A percentile compares a stretch with the other conserved stretches of the same genome.
Evolutionary conservation across 2,888 invertebrate species (phyloP).

Genomic region (Myathropa florea): DNA sequence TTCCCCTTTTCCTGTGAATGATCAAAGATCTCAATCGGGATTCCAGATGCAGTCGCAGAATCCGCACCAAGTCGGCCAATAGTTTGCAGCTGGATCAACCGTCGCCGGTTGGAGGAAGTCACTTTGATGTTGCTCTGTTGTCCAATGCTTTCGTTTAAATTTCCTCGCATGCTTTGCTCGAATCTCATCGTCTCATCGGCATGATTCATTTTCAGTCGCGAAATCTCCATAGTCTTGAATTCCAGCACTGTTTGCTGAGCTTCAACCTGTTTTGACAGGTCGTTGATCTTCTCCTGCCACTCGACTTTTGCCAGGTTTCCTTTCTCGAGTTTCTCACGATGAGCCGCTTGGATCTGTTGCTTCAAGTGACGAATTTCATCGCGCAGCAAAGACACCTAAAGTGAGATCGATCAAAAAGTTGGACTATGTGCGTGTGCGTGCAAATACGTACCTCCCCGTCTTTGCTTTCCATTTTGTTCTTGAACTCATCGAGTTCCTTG

Average conservation of each 20-base stretch:
- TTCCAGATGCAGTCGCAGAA: background rate
- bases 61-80: background rate
- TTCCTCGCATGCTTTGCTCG: constrained; percentile 70
- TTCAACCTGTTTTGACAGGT: constrained; percentile 75
- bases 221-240: constrained; percentile 75
- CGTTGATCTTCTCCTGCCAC: constrained; percentile 75
- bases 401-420: background rate
- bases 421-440: background rate
- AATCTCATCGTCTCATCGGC: constrained; percentile 71
- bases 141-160: constrained; percentile 24
- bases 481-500: constrained; percentile 75
- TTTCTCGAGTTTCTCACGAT: constrained; percentile 76
- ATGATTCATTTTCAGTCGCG: constrained; percentile 75
- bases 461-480: constrained; percentile 74
- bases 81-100: constrained; percentile 16
- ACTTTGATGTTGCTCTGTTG: constrained; percentile 30
- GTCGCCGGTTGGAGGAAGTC: constrained; percentile 21
- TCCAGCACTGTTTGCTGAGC: constrained; percentile 76
- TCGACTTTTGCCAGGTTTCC: constrained; percentile 74
- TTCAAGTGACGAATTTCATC: constrained; percentile 78
- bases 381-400: constrained; percentile 75
- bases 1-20: constrained; percentile 64
- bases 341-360: constrained; percentile 76
- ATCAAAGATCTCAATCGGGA: constrained; percentile 72
- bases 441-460: constrained; percentile 75